A percentile compares a stretch with the other conserved stretches of the same genome.
These are phyloP conservation scores for Datnioides undecimradiatus DNA, from an alignment of 2,113 vertebrate species.

Conservation along the genomic window DNA sequence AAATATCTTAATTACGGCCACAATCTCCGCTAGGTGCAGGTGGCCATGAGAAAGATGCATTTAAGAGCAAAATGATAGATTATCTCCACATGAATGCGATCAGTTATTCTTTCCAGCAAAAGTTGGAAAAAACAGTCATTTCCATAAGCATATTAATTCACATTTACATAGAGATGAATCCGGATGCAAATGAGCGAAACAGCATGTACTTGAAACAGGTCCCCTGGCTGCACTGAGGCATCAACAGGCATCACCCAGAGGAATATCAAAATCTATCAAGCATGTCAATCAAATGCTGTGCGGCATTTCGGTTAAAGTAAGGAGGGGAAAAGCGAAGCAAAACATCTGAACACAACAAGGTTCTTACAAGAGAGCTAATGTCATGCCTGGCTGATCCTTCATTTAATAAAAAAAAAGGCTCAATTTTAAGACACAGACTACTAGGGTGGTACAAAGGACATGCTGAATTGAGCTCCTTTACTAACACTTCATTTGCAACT, in stretches of 20 bases:
- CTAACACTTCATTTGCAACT: background rate
- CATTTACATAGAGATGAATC: conserved; percentile 80
- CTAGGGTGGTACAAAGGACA: background rate
- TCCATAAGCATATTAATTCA: conserved; percentile 71
- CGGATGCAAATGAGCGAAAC: conserved; percentile 71
- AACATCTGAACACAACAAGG: conserved; percentile 25
- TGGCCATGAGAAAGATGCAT: conserved; percentile 32
- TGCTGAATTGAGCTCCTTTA: conserved; percentile 6
- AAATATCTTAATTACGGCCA: conserved; percentile 63
- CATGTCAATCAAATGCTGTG: conserved; percentile 60
- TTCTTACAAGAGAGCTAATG: conserved; percentile 32
- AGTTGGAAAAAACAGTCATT: conserved; percentile 44
- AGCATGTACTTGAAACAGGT: conserved; percentile 51
- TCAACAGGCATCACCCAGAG: conserved; percentile 58
- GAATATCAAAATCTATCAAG: conserved; percentile 57
- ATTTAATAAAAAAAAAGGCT: conserved; percentile 42
- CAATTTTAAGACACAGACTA: conserved; percentile 10
- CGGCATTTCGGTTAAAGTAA: conserved; percentile 32
- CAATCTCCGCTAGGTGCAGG: conserved; percentile 40
- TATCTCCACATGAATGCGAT: conserved; percentile 48
- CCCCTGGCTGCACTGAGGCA: conserved; percentile 46
- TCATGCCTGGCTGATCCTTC: conserved; percentile 6
- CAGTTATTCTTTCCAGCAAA: conserved; percentile 53
- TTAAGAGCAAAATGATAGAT: conserved; percentile 62
- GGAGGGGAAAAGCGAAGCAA: background rate